A percentile compares a stretch with the other conserved stretches of the same genome.
Conservation (phyloP, 2,797 vertebrate genomes). For the Sparus aurata region DNA sequence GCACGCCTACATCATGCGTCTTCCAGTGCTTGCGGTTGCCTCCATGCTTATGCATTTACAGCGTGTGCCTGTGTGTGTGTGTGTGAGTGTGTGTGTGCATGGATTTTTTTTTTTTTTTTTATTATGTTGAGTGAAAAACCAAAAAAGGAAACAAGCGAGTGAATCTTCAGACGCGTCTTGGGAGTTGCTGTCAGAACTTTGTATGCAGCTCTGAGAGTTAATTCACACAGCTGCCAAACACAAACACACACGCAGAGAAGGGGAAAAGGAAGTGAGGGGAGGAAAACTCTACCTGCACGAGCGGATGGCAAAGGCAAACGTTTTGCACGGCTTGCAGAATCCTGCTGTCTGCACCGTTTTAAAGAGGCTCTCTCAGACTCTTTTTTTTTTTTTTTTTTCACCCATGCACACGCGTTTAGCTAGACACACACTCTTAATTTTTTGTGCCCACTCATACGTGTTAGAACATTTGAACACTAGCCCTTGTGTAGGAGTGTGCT, state of each 20-base stretch:
- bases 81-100: conserved; percentile 2
- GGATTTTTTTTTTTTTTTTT: neutral
- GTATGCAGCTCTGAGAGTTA: conserved; percentile 52
- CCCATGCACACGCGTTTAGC: conserved; percentile 30
- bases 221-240: conserved; percentile 56
- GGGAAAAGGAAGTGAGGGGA: conserved; percentile 23
- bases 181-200: conserved; percentile 68
- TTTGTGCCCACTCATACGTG: conserved; percentile 63
- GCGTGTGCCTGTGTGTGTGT: neutral
- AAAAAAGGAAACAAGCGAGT: conserved; percentile 22
- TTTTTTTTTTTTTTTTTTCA: conserved; percentile 6
- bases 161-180: conserved; percentile 33
- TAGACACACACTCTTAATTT: conserved; percentile 55
- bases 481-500: conserved; percentile 67
- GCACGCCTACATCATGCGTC: conserved; percentile 19
- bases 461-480: conserved; percentile 71
- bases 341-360: conserved; percentile 37
- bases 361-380: conserved; percentile 33
- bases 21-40: conserved; percentile 6
- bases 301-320: conserved; percentile 23
- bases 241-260: neutral
- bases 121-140: conserved; percentile 14
- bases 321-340: conserved; percentile 37
- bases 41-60: conserved; percentile 13
- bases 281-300: conserved; percentile 44